A percentile compares a stretch with the other conserved stretches of the same genome.
These are phyloP conservation scores for Crossocerus cetratus DNA, from an alignment of 2,888 invertebrate genomes.

Conservation along the genomic window DNA sequence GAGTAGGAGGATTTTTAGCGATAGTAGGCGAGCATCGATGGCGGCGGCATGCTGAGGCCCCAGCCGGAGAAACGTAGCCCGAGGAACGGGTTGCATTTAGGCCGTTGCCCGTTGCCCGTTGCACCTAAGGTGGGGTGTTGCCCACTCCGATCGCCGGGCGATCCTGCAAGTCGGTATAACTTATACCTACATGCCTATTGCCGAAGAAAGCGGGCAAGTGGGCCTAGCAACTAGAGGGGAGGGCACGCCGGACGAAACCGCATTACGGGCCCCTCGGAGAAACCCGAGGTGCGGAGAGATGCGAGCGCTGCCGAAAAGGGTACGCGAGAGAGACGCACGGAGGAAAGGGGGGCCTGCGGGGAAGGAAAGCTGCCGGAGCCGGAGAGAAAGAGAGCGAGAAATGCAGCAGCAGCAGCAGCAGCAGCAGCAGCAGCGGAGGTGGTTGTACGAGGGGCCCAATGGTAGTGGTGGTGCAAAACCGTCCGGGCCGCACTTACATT, in stretches of 20 bases:
- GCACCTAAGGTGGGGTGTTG: conserved; percentile 68
- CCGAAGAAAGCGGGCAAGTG: conserved; percentile 70
- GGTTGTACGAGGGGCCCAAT: conserved; percentile 38
- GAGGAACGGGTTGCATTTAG: conserved; percentile 74
- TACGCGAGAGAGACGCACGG: not conserved
- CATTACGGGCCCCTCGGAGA: conserved; percentile 17
- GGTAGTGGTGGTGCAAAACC: conserved; percentile 39
- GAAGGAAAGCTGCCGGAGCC: conserved; percentile 22
- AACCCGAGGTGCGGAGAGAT: not conserved
- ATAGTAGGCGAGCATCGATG: conserved; percentile 7
- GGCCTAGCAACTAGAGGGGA: conserved; percentile 73
- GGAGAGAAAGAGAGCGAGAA: conserved; percentile 37
- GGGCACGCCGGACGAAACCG: conserved; percentile 38
- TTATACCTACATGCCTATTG: conserved; percentile 60
- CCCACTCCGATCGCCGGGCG: conserved; percentile 48
- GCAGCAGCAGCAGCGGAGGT: conserved; percentile 23
- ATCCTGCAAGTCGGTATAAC: conserved; percentile 46
- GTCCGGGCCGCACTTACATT: conserved; percentile 44
- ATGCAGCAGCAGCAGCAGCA: conserved; percentile 25
- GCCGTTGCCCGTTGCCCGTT: too few relatives aligned
- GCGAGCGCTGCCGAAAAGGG: conserved; percentile 13
- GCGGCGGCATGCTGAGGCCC: conserved; percentile 32
- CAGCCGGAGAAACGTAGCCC: conserved; percentile 60
- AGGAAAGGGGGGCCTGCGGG: conserved; percentile 21
- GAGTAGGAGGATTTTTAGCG: not conserved